A percentile compares a stretch with the other conserved stretches of the same genome.
Conservation (phyloP, 2,797 vertebrate genomes). For the Lithobates sylvaticus region DNA sequence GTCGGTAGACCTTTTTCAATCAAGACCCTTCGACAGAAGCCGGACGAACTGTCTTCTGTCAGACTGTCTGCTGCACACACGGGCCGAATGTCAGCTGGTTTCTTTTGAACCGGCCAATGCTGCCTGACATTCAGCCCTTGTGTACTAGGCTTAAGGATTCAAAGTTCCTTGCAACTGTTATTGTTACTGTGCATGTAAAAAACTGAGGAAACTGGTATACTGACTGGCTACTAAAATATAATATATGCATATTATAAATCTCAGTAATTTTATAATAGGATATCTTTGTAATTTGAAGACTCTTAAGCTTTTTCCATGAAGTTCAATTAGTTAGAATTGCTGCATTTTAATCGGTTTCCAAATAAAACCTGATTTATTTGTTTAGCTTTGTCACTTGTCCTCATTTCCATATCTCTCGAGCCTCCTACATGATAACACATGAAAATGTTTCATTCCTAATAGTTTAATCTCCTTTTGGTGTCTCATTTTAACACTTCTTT, state of each 20-base stretch:
- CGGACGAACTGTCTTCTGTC: too few relatives aligned
- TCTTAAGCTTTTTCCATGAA: not conserved
- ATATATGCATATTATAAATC: too few relatives aligned
- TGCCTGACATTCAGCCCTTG: too few relatives aligned
- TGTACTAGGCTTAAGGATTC: too few relatives aligned
- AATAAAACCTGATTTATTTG: constrained; percentile 40
- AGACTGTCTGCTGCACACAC: too few relatives aligned
- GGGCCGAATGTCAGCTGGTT: too few relatives aligned
- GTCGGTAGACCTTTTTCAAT: too few relatives aligned
- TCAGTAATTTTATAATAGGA: not conserved
- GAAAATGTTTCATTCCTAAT: constrained; percentile 45
- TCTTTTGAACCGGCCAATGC: too few relatives aligned
- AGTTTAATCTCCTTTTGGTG: constrained; percentile 4
- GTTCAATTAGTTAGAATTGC: constrained; percentile 10
- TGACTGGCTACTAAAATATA: not conserved
- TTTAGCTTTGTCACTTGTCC: constrained; percentile 49
- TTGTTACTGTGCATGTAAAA: too few relatives aligned
- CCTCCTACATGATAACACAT: constrained; percentile 55
- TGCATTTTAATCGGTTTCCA: constrained; percentile 54
- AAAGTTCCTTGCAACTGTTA: too few relatives aligned
- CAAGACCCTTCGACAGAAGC: too few relatives aligned
- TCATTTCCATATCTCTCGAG: constrained; percentile 57
- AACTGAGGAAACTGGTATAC: not conserved
- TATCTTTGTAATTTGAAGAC: not conserved
- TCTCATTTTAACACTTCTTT: constrained; percentile 43